Evolutionary conservation across 2,113 vertebrate genomes (phyloP).

Genomic region (Excalfactoria chinensis): DNA sequence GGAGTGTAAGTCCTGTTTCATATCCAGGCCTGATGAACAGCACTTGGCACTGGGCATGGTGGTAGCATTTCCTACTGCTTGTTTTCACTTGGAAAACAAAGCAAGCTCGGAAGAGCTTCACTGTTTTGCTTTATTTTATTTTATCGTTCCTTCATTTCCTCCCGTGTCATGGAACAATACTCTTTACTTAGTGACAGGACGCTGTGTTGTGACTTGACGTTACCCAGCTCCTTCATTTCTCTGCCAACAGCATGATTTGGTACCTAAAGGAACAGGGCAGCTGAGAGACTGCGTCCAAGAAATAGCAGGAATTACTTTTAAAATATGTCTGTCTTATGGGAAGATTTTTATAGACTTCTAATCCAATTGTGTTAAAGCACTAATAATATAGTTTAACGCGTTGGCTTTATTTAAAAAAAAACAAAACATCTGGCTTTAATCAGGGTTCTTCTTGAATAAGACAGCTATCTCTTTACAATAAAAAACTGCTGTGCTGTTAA

Average conservation of each 20-base stretch:
- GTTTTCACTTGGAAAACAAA: not conserved
- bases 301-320: slow-evolving; percentile 14
- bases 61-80: rapidly evolving
- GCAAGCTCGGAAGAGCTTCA: not conserved
- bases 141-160: not conserved
- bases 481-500: not conserved
- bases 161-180: not conserved
- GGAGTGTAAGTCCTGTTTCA: not conserved
- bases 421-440: slow-evolving; percentile 22
- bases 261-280: not conserved
- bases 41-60: not conserved
- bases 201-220: not conserved
- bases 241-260: not conserved
- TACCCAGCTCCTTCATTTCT: not conserved
- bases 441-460: not conserved
- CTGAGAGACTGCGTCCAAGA: not conserved
- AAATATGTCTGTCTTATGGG: not conserved
- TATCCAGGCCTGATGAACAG: not conserved
- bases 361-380: slow-evolving; percentile 60
- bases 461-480: slow-evolving; percentile 23
- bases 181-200: not conserved
- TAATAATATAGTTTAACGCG: slow-evolving; percentile 62
- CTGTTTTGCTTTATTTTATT: not conserved
- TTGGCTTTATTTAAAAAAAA: not conserved
- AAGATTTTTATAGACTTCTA: slow-evolving; percentile 53